Conservation (phyloP, 1,140 invertebrate genomes). For the Drosophila kohkoa region DNA sequence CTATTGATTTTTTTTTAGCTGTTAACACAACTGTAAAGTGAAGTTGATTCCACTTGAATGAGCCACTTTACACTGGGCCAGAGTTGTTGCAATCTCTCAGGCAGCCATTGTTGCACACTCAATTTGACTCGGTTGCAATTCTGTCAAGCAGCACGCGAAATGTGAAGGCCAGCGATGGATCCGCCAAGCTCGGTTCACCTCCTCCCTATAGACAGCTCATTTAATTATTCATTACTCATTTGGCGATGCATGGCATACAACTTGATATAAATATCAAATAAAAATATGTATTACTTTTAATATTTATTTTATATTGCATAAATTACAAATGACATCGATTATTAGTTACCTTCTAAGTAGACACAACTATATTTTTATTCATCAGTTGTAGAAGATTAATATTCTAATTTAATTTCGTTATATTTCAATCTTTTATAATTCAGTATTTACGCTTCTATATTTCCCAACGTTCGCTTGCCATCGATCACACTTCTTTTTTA, state of each 20-base stretch:
- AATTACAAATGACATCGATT: not conserved
- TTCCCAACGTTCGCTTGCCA: no score
- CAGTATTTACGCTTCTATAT: no score
- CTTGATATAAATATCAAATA: not conserved
- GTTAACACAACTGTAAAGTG: constrained; percentile 1
- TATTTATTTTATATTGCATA: not conserved
- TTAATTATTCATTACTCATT: constrained; percentile 20
- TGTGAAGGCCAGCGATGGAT: constrained; percentile 48
- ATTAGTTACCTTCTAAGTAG: no score
- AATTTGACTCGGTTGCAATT: constrained; percentile 41
- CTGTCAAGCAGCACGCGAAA: constrained; percentile 53
- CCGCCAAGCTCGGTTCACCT: constrained; percentile 1
- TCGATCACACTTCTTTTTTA: no score
- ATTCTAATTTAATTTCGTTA: no score
- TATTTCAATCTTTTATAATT: no score
- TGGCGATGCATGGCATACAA: constrained; percentile 9
- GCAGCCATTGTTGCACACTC: constrained; percentile 44
- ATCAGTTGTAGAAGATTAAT: no score
- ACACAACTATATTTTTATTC: no score
- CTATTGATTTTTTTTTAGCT: constrained; percentile 2
- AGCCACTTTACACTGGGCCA: constrained; percentile 9
- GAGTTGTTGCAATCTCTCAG: constrained; percentile 38
- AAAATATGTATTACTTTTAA: constrained; percentile 1
- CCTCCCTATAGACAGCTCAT: constrained; percentile 14
- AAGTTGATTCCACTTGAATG: constrained; percentile 10